Conservation (phyloP, 30 jellyfish, hydroid and myxozoan species). For the Hydractinia echinata region DNA sequence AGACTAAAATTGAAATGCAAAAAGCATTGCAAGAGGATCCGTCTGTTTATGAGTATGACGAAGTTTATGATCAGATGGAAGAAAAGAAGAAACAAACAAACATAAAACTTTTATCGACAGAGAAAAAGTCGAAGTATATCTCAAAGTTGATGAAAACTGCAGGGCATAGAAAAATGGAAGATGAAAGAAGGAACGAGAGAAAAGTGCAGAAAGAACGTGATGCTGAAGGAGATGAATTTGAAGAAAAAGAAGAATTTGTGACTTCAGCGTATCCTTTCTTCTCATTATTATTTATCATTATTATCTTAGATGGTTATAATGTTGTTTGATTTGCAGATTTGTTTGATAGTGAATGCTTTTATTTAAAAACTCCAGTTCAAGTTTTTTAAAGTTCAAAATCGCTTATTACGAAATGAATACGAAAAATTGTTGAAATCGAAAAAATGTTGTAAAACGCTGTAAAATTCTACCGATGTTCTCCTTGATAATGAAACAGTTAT, state of each 20-base stretch:
- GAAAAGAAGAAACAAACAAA: conserved; percentile 42
- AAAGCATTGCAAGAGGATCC: conserved; percentile 93
- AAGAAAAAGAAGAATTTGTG: conserved; percentile 86
- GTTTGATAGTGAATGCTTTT: neutral
- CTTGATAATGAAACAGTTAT: conserved; percentile 52
- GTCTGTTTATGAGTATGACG: conserved; percentile 88
- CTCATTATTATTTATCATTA: neutral
- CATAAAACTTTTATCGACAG: conserved; percentile 17
- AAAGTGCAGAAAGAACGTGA: conserved; percentile 82
- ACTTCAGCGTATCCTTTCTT: conserved; percentile 87
- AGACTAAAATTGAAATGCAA: conserved; percentile 72
- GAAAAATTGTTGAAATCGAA: neutral
- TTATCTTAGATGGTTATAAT: no score
- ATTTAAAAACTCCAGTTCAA: neutral
- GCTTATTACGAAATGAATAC: no score
- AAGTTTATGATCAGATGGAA: conserved; percentile 88
- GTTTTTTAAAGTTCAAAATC: no score
- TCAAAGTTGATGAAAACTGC: conserved; percentile 77
- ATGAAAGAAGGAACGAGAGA: conserved; percentile 86
- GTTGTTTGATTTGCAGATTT: neutral
- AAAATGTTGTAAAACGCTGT: neutral
- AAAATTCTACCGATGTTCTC: neutral
- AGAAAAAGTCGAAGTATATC: conserved; percentile 84
- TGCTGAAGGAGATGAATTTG: conserved; percentile 88
- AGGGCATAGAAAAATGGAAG: conserved; percentile 73